These are phyloP conservation scores for Megalops atlanticus DNA, from an alignment of 2,113 vertebrate species.

Conservation along the genomic window DNA sequence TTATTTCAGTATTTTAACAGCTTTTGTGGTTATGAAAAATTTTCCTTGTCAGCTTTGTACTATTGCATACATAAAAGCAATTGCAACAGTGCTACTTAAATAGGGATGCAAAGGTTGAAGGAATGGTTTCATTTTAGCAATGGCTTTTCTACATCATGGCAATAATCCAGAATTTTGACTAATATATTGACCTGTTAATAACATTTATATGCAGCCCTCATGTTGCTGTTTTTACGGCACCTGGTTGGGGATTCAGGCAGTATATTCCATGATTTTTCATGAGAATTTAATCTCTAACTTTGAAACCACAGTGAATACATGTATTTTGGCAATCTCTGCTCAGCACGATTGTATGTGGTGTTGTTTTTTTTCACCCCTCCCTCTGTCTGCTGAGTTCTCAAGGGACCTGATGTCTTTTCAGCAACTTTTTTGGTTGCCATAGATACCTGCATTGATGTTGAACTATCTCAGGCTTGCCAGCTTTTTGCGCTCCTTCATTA, in stretches of 20 bases:
- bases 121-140: too few species aligned
- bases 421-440: conserved; percentile 1
- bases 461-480: neutral
- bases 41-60: too few species aligned
- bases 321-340: neutral
- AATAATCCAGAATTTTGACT: too few species aligned
- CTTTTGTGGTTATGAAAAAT: too few species aligned
- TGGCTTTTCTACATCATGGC: too few species aligned
- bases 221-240: neutral
- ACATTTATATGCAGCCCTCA: too few species aligned
- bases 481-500: neutral
- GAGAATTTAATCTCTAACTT: neutral
- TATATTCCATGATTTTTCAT: neutral
- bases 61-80: neutral
- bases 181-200: too few species aligned
- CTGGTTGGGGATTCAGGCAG: neutral
- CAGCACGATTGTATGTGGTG: neutral
- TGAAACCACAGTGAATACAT: neutral
- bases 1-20: too few species aligned
- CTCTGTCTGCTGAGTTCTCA: neutral
- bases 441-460: neutral
- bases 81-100: neutral
- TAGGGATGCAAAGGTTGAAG: neutral
- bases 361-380: neutral
- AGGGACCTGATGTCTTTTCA: neutral